Conservation (phyloP, 2,888 invertebrate genomes). For the Sabatieria punctata region DNA sequence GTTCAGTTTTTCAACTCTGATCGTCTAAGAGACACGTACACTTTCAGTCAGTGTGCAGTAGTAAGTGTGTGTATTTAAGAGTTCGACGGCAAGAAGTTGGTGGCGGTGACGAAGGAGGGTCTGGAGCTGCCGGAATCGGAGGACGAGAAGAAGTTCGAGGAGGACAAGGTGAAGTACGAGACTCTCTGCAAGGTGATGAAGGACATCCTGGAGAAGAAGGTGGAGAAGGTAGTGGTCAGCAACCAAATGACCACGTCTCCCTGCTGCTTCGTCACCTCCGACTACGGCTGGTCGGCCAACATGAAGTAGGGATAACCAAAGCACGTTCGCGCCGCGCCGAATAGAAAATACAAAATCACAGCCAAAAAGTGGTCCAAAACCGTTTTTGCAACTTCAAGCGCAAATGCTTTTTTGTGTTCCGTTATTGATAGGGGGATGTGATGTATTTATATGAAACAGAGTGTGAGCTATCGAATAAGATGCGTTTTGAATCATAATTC, state of each 20-base stretch:
- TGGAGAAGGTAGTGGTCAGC: constrained; percentile 82
- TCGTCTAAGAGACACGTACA: too few relatives aligned
- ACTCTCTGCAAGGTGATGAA: constrained; percentile 62
- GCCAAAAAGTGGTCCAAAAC: too few relatives aligned
- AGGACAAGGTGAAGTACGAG: constrained; percentile 59
- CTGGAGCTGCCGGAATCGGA: constrained; percentile 91
- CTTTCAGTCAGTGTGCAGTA: too few relatives aligned
- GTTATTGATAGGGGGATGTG: too few relatives aligned
- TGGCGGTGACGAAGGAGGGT: constrained; percentile 94
- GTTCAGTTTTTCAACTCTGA: too few relatives aligned
- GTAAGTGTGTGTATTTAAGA: constrained; percentile 45
- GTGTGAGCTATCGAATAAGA: too few relatives aligned
- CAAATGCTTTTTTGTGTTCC: too few relatives aligned
- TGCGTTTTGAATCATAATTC: too few relatives aligned
- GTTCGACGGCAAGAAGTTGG: constrained; percentile 83
- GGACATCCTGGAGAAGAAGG: constrained; percentile 90
- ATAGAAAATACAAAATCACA: too few relatives aligned
- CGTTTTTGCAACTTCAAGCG: too few relatives aligned
- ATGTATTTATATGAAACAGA: too few relatives aligned
- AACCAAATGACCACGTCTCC: constrained; percentile 92
- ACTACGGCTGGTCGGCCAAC: constrained; percentile 98
- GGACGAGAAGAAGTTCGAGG: constrained; percentile 86
- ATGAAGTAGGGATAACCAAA: constrained; percentile 99
- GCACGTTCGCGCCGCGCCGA: too few relatives aligned
- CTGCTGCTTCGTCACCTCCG: constrained; percentile 95